A percentile compares a stretch with the other conserved stretches of the same genome.
These are phyloP conservation scores for Dryobotodes eremita DNA, from an alignment of 2,888 invertebrate genomes.

Conservation along the genomic window DNA sequence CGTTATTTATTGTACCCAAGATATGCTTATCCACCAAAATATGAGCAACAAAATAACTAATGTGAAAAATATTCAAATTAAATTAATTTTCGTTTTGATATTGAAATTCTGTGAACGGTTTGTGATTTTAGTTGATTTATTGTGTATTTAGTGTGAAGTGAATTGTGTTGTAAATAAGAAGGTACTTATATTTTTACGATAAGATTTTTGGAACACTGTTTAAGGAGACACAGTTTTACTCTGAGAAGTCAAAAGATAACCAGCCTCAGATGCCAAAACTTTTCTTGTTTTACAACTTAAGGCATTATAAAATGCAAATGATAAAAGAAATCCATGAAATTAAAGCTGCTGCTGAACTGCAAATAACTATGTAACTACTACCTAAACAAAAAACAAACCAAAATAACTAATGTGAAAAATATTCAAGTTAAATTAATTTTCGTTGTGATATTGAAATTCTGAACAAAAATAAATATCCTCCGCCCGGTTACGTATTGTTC, in stretches of 20 bases:
- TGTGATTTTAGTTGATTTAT: conserved; percentile 54
- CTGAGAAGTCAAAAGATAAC: background rate
- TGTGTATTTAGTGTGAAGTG: conserved; percentile 47
- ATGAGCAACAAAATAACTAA: conserved; percentile 63
- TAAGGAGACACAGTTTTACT: background rate
- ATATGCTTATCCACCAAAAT: conserved; percentile 72
- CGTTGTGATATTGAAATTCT: too few species aligned
- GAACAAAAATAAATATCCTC: background rate
- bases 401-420: too few species aligned
- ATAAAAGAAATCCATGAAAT: background rate
- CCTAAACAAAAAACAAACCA: background rate
- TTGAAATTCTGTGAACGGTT: conserved; percentile 48
- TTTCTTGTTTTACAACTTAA: background rate
- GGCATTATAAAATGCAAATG: too few species aligned
- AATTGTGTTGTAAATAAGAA: conserved; percentile 30
- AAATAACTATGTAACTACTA: background rate
- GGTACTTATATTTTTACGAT: background rate
- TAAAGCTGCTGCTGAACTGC: background rate
- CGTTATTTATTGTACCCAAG: conserved; percentile 70
- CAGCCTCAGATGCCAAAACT: too few species aligned
- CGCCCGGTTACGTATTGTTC: background rate
- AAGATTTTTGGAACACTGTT: background rate
- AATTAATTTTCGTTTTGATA: conserved; percentile 57
- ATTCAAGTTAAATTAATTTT: too few species aligned
- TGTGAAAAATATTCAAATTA: conserved; percentile 67